Evolutionary conservation across 2,888 invertebrate species (phyloP), one percentile per base, ranked within the genome.

Genomic region (Eledona agricola): DNA sequence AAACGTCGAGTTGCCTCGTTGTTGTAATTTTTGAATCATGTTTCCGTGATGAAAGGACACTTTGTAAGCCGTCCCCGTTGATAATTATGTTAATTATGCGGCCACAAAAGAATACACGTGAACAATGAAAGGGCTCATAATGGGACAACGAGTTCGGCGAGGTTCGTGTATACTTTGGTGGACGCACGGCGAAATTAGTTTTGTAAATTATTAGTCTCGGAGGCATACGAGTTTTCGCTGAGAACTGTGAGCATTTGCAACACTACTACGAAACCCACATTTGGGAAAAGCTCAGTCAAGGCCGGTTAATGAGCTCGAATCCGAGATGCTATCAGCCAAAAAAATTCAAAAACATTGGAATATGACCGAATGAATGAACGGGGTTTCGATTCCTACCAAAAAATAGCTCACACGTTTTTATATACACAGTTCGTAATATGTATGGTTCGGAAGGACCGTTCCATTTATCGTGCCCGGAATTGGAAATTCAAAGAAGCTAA

Each of bases 401-500:
- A n/a, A n/a, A n/a, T n/a, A n/a, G n/a, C n/a, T n/a, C n/a, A n/a
- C n/a, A n/a, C n/a, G n/a, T n/a, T n/a, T n/a, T n/a, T n/a, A n/a
- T n/a, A n/a, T n/a, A n/a, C n/a, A n/a, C n/a, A n/a, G n/a, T n/a
- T n/a, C n/a, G n/a, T n/a, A n/a, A n/a, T n/a, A n/a, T n/a, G n/a
- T n/a, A n/a, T n/a, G n/a, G n/a, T n/a, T n/a, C n/a, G n/a, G n/a
- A n/a, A n/a, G n/a, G n/a, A n/a, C n/a, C n/a, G n/a, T n/a, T n/a
- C n/a, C n/a, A n/a, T n/a, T n/a, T n/a, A 26, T 11, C 31, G 5
- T 37, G 31, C 34, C 51, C 26, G 37, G 55, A 55, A 55, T 55
- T 51, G 46, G 46, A 55, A 55, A 55, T 49, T 46, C 51, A 46
- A 34, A 51, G 31, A 22, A 55, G 40, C 51, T 55, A 55, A 55